Base-by-base conservation (phyloP, 2,888 invertebrate genomes). In the Melanophora roralis region DNA sequence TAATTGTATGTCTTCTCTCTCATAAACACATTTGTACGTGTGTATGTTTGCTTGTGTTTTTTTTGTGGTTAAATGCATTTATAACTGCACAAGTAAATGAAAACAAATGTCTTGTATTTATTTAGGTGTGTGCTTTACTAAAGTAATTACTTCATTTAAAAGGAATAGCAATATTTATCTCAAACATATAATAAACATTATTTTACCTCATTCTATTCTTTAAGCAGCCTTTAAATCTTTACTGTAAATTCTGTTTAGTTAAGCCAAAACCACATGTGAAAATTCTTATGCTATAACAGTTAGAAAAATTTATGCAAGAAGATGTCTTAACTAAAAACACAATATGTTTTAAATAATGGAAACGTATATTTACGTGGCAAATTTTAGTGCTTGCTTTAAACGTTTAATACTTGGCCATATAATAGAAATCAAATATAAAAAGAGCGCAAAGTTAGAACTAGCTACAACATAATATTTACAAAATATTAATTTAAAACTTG, bases 81-180 rank as follows among this genome's bases (percentile, higher is more conserved):
- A 59, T 68, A 71, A 75, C 71, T 60, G 71, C 77, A 27, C 27
- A 81, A 57, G 62, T 77, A 76, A 82, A 78, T 79, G 76, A 75
- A 68, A 81, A 69, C 69, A 77, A 81, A 76, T 49, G 75, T 74
- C 65, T 59, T 81, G 23, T 69, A 69, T 82, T 65, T 73, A 69
- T 65, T 76, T 71, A 51, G 73, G 60, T 75, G 64, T 74, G 76
- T 79, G 71, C 74, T 83, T 82, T 79, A 81, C 76, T 77, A 82
- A 83, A 83, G 82, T 83, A 83, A 83, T 83, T 82, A 83, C 81
- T 82, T 82, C 81, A 82, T 83, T 83, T 83, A 68, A 27, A 69
- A 76, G 71, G 71, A 69, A 68, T 72, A 40, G 81, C 78, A 74
- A 62, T 55, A 60, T 27, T 27, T 27, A 27, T 27, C n/a, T n/a